A percentile compares a stretch with the other conserved stretches of the same genome.
These are phyloP conservation scores for Heterotilapia buettikoferi DNA, from an alignment of 2,113 vertebrate genomes.

Conservation along the genomic window DNA sequence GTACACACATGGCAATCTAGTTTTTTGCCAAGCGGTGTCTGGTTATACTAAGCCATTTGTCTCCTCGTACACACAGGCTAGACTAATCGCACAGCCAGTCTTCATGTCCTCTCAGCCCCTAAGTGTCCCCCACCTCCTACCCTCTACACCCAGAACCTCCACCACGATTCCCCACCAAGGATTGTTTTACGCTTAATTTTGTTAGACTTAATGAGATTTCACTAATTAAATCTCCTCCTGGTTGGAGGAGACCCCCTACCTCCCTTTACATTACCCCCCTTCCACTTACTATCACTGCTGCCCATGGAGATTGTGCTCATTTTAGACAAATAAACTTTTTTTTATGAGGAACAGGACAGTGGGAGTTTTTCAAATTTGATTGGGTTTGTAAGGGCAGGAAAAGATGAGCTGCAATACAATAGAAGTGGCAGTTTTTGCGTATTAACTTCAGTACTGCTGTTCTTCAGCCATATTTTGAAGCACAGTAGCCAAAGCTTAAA, in stretches of 20 bases:
- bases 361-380: conserved; percentile 40
- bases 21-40: conserved; percentile 50
- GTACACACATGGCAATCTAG: conserved; percentile 15
- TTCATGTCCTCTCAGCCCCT: conserved; percentile 71
- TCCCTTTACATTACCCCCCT: neutral
- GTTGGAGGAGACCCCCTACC: conserved; percentile 68
- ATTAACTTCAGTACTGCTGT: neutral
- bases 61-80: conserved; percentile 36
- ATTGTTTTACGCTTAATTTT: conserved; percentile 98
- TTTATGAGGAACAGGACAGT: conserved; percentile 43
- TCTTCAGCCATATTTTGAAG: neutral
- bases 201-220: conserved; percentile 98
- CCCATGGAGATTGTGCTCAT: conserved; percentile 79
- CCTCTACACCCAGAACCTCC: conserved; percentile 64
- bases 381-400: neutral
- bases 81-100: conserved; percentile 66
- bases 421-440: neutral
- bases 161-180: conserved; percentile 79
- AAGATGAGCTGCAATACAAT: neutral
- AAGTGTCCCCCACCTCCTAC: conserved; percentile 20
- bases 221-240: conserved; percentile 97
- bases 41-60: conserved; percentile 56
- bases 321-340: conserved; percentile 82
- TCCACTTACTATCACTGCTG: conserved; percentile 62
- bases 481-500: neutral